Percentiles rank a stretch among this genome's conserved stretches.
These are phyloP conservation scores for Pyrochroa serraticornis DNA, from an alignment of 2,888 invertebrate genomes.

Conservation along the genomic window DNA sequence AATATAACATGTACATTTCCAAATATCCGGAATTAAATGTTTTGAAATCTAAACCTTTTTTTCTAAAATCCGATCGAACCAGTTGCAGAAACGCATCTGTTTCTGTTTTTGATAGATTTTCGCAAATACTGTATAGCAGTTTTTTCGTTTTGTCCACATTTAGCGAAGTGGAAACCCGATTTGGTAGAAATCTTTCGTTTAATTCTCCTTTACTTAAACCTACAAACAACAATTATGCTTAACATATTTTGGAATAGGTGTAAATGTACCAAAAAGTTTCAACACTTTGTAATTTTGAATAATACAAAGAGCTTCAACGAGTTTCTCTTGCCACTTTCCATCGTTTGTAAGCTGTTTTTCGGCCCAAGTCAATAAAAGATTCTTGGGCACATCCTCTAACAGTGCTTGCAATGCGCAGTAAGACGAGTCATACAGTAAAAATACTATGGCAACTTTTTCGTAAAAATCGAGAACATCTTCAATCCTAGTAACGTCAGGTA, in stretches of 20 bases:
- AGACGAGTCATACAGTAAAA: constrained; percentile 48
- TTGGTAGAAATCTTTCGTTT: constrained; percentile 40
- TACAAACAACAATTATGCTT: constrained; percentile 17
- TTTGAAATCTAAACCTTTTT: constrained; percentile 32
- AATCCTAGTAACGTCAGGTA: constrained; percentile 52
- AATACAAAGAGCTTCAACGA: constrained; percentile 63
- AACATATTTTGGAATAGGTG: no score
- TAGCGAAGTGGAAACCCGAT: constrained; percentile 49
- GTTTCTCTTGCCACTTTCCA: constrained; percentile 55
- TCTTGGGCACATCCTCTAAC: constrained; percentile 25
- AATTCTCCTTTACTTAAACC: constrained; percentile 38
- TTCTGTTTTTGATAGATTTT: constrained; percentile 51
- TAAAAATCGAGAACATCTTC: constrained; percentile 58
- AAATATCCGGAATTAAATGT: constrained; percentile 38
- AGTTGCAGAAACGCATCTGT: constrained; percentile 41
- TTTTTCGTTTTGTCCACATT: constrained; percentile 58
- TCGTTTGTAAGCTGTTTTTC: constrained; percentile 35
- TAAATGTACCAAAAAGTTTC: constrained; percentile 30
- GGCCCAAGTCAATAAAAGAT: constrained; percentile 48
- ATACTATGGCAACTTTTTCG: constrained; percentile 58
- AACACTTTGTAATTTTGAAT: constrained; percentile 55
- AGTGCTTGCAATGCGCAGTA: constrained; percentile 38
- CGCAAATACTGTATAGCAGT: constrained; percentile 57
- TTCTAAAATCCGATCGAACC: constrained; percentile 37
- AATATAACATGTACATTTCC: constrained; percentile 51